These are phyloP conservation scores for Pipistrellus nathusii DNA, from an alignment of 2,797 vertebrate species.

Conservation along the genomic window DNA sequence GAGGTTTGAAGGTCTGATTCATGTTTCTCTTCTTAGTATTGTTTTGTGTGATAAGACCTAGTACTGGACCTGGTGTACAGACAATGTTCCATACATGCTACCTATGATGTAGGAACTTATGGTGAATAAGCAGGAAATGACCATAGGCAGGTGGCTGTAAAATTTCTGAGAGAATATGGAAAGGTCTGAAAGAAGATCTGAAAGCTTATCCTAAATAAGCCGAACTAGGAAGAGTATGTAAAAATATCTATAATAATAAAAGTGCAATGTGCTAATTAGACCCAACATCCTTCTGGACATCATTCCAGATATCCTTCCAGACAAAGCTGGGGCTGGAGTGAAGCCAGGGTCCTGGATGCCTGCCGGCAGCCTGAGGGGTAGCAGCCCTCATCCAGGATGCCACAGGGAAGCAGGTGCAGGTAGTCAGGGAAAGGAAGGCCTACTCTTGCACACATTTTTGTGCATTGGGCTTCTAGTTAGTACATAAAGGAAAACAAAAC, in stretches of 20 bases:
- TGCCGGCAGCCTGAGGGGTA: fast-evolving
- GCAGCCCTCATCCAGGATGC: too few relatives aligned
- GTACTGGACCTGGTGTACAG: background rate
- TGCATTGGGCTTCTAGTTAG: background rate
- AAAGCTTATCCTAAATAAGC: background rate
- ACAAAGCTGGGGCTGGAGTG: too few relatives aligned
- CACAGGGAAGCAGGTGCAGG: too few relatives aligned
- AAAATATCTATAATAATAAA: background rate
- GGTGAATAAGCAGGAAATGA: background rate
- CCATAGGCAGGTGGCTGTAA: background rate
- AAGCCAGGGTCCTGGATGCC: too few relatives aligned
- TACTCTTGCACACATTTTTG: too few relatives aligned
- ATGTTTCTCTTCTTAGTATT: background rate
- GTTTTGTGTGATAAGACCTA: background rate
- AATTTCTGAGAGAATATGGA: background rate
- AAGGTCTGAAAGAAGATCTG: background rate
- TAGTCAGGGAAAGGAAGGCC: too few relatives aligned
- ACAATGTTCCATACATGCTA: background rate
- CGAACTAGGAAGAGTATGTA: background rate
- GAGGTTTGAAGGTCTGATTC: too few relatives aligned
- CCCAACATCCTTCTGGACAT: too few relatives aligned
- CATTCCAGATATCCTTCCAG: too few relatives aligned
- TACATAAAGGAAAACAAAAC: background rate
- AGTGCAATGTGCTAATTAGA: too few relatives aligned
- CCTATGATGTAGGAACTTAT: background rate